Evolutionary conservation across 2,797 vertebrate genomes (phyloP), one percentile per base, ranked within the genome.

Genomic region (Paedocypris micromegethes): DNA sequence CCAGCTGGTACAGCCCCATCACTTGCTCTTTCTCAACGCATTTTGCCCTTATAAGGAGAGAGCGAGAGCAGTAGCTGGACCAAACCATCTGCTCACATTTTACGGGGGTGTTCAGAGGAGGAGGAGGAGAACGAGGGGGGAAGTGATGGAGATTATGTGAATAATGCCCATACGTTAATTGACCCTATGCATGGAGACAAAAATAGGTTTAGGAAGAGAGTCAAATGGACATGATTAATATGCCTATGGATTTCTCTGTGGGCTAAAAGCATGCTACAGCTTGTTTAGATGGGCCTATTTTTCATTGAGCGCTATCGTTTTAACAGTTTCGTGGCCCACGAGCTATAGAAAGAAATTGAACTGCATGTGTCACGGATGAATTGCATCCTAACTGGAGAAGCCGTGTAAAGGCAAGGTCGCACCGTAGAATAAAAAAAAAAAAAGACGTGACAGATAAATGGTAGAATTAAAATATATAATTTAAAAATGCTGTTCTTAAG

Each of bases 21-120:
- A 77, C 79, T 63, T 72, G 83, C 83, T 82, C 80, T 85, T 84
- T 87, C 83, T 88, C 88, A 89, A 86, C 89, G 88, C 72, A 86
- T 90, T 90, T 89, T 91, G 84, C 81, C 90, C 90, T 89, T 91
- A 90, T 88, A 91, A 89, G 90, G 90, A 88, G 85, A 87, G 87
- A 90, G 82, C 76, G 79, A 82, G 80, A 80, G 72, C 69, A 66
- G 63, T 82, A 82, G 84, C 76, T 82, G 86, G 90, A 89, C 81
- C 74, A 78, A 87, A 89, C 90, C 85, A 90, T 86, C 79, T 75
- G 73, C 41, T 23, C 52, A 51, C 74, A 73, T 82, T 79, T 73
- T 61, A 77, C 64, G 66, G 90, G 89, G 88, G 88, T 88, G 86
- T 81, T 72, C 75, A 74, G 81, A 79, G 81, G 75, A 72, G 39